phyloP scores from a whole-genome alignment of 2,797 vertebrate species.

The Crocidura indochinensis region DNA sequence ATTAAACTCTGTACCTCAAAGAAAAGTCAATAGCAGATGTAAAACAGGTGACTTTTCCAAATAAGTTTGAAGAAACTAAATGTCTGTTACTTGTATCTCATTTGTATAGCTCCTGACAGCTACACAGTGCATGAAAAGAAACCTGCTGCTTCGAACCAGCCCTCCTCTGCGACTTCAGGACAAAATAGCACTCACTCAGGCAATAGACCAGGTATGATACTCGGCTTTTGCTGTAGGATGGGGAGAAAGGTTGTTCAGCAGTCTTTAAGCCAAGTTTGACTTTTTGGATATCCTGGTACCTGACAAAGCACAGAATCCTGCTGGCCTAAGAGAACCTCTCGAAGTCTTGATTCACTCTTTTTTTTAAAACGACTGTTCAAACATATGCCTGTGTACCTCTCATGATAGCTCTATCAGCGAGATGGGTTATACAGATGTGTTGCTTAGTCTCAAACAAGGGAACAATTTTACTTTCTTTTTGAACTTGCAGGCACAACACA shows the following conservation, averaged over 20 bases:
- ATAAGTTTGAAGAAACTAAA: slow-evolving; percentile 61
- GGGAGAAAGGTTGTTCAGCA: background rate
- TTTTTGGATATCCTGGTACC: background rate
- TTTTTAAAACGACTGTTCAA: slow-evolving; percentile 39
- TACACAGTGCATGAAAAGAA: slow-evolving; percentile 91
- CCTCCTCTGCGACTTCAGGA: slow-evolving; percentile 82
- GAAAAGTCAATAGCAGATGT: background rate
- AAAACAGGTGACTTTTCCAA: slow-evolving; percentile 30
- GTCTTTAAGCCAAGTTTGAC: background rate
- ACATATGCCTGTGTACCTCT: background rate
- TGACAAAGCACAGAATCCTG: background rate
- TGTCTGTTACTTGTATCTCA: slow-evolving; percentile 64
- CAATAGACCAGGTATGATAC: slow-evolving; percentile 88
- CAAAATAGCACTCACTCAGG: slow-evolving; percentile 83
- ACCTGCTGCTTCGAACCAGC: slow-evolving; percentile 72
- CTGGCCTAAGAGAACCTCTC: slow-evolving; percentile 3
- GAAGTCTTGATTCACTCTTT: slow-evolving; percentile 11
- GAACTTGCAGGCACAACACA: background rate
- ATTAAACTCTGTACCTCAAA: background rate
- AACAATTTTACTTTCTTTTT: background rate
- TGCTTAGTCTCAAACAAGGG: slow-evolving; percentile 9
- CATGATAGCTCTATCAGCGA: background rate
- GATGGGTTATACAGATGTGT: background rate
- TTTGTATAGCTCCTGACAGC: slow-evolving; percentile 85
- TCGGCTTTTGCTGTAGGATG: background rate